Evolutionary conservation across 1,140 invertebrate genomes (phyloP).

Genomic region (Drosophila biarmipes): DNA sequence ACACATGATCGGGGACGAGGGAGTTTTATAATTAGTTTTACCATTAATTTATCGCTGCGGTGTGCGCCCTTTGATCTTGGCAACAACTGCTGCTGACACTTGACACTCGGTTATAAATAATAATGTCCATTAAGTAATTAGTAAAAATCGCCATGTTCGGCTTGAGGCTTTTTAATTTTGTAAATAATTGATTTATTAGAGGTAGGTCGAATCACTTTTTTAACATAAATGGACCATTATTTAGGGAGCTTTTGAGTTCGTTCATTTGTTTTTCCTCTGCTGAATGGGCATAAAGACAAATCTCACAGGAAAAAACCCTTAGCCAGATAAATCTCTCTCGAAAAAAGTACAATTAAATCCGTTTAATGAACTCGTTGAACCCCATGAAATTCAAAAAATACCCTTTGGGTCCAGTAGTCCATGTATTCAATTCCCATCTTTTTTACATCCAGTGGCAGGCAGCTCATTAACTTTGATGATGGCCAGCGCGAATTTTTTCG

Average conservation of each 20-base stretch:
- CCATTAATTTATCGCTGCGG: conserved; percentile 46
- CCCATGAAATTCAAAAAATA: conserved; percentile 60
- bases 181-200: not conserved
- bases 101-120: conserved; percentile 20
- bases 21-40: conserved; percentile 48
- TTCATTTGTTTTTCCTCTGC: not conserved
- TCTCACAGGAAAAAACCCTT: conserved; percentile 27
- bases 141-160: not conserved
- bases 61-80: conserved; percentile 28
- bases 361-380: conserved; percentile 78
- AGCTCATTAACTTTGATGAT: conserved; percentile 77
- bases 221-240: not conserved
- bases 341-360: conserved; percentile 72
- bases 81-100: conserved; percentile 34
- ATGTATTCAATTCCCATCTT: conserved; percentile 30
- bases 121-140: conserved; percentile 13
- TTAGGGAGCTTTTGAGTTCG: not conserved
- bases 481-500: conserved; percentile 29
- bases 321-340: conserved; percentile 1
- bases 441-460: conserved; percentile 29
- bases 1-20: conserved; percentile 21
- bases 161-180: not conserved
- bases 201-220: not conserved
- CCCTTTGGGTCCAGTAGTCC: conserved; percentile 41
- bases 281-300: conserved; percentile 40